phyloP scores from a whole-genome alignment of 2,797 vertebrate species.

The Tiaroga cobitis region DNA sequence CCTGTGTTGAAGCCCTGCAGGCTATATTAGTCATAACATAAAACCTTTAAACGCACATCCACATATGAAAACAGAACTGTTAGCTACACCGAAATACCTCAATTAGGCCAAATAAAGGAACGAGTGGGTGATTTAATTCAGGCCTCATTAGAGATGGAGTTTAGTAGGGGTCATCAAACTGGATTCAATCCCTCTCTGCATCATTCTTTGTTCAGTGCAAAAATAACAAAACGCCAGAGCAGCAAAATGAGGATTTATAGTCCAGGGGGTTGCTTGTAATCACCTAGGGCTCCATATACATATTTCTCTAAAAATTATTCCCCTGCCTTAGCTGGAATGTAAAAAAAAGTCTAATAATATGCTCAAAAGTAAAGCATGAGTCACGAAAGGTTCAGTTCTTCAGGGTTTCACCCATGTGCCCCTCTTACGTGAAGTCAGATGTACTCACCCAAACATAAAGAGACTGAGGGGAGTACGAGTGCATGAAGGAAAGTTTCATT shows the following conservation, averaged over 20 bases:
- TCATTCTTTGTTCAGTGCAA: constrained; percentile 26
- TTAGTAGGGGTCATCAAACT: constrained; percentile 34
- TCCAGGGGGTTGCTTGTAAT: constrained; percentile 17
- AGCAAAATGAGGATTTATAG: constrained; percentile 49
- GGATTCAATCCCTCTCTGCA: neutral
- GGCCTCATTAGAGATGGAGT: constrained; percentile 29
- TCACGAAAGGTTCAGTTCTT: constrained; percentile 31
- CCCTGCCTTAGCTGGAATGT: constrained; percentile 42
- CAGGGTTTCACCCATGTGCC: constrained; percentile 14
- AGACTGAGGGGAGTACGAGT: neutral
- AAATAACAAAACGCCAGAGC: constrained; percentile 46
- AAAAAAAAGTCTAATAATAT: constrained; percentile 14
- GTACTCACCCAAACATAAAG: neutral
- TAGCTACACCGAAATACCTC: constrained; percentile 15
- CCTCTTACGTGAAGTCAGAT: constrained; percentile 27
- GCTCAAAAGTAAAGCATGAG: constrained; percentile 22
- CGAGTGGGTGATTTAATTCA: constrained; percentile 31
- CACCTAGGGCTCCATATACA: constrained; percentile 45
- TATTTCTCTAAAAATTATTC: constrained; percentile 50
- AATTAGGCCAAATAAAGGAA: neutral
- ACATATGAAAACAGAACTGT: neutral
- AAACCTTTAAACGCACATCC: neutral
- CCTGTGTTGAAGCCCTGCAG: constrained; percentile 11
- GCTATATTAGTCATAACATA: neutral
- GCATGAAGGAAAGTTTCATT: constrained; percentile 14